Base-by-base conservation (phyloP, 2,113 vertebrate species). In the Sinocyclocheilus grahami region DNA sequence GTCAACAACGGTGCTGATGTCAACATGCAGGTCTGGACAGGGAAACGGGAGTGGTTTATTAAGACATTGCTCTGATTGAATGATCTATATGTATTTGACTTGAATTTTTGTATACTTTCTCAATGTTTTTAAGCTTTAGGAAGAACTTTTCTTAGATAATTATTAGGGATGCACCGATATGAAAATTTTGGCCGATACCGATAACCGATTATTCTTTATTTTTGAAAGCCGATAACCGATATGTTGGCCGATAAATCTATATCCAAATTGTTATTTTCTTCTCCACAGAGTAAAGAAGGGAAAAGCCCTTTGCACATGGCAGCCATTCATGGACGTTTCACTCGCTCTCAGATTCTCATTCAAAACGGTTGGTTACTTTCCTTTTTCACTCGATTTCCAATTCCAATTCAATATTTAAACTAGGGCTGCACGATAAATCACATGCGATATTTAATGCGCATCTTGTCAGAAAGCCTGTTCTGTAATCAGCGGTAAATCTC, bases 291-390 rank as follows among this genome's bases (percentile, higher is more conserved):
- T 90, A 99, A 97, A 94, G 97, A 98, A 95, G 98, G 98, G 88
- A 99, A 97, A 92, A 99, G 96, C 89, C 97, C 98, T 84, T 91
- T 99, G 92, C 98, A 99, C 91, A 97, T 99, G 95, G 97, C 97
- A 83, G 97, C 98, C 72, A 98, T 97, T 89, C 96, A 98, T 0
- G 98, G 98, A 14, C 96, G 97, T 71, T 99, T 99, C 93, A 99
- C 97, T 0, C 96, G 97, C 69, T 99, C 97, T 0, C 98, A 99
- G 95, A 98, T 99, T 93, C 96, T 99, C 85, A 98, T 99, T 87
- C 98, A 99, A 92, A 99, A 99, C 18, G 98, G 98, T 99, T 94
- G 27, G 62, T 80, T 58, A 11, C 10, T 13, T 55, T n/a, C 2
- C 10, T 14, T 65, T 42, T 77, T 8, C 6, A 58, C 10, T 14